phyloP scores from a whole-genome alignment of 2,888 invertebrate genomes.

The Ophraella communa region DNA sequence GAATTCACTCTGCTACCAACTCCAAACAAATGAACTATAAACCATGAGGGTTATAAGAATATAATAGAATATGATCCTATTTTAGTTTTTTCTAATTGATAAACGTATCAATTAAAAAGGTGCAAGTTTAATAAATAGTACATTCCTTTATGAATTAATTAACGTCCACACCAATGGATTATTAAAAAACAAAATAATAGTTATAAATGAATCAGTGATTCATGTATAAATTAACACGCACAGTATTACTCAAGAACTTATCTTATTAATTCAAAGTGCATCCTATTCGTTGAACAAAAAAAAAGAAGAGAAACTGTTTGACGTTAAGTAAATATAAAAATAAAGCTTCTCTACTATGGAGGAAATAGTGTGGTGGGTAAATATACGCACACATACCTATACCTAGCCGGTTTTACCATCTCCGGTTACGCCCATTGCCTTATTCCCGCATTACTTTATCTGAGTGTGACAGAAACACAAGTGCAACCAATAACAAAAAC shows the following conservation, averaged over 20 bases:
- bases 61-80: too few relatives aligned
- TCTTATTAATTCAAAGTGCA: slow-evolving; percentile 6
- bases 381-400: too few relatives aligned
- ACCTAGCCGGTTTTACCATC: slow-evolving; percentile 10
- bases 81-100: too few relatives aligned
- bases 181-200: too few relatives aligned
- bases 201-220: not conserved
- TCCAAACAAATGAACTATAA: too few relatives aligned
- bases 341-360: not conserved
- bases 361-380: not conserved
- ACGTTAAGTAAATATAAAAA: slow-evolving; percentile 14
- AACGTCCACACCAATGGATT: too few relatives aligned
- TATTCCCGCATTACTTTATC: slow-evolving; percentile 10
- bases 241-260: not conserved
- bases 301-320: not conserved
- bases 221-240: not conserved
- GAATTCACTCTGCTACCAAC: too few relatives aligned
- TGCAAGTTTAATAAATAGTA: too few relatives aligned
- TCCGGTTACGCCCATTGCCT: slow-evolving; percentile 24
- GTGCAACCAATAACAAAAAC: too few relatives aligned
- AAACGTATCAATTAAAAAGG: too few relatives aligned
- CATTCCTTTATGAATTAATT: too few relatives aligned
- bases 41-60: too few relatives aligned
- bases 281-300: not conserved
- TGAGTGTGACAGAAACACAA: slow-evolving; percentile 23